A percentile compares a stretch with the other conserved stretches of the same genome.
These are phyloP conservation scores for Drosophila kurseongensis DNA, from an alignment of 1,140 invertebrate genomes.

Conservation along the genomic window DNA sequence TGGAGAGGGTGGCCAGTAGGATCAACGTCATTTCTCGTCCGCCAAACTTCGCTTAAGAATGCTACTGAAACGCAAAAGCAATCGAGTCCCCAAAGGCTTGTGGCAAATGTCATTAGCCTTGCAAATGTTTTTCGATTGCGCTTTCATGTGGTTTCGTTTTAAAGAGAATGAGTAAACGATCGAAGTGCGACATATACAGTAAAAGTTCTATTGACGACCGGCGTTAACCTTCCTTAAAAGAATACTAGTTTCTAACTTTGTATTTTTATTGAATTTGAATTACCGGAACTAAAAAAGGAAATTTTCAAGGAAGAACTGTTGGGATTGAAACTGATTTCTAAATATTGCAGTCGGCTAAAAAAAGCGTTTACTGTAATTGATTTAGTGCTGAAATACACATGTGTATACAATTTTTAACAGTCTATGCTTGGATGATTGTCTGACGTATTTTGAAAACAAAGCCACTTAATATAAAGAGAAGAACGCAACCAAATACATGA, in stretches of 20 bases:
- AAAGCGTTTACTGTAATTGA: not conserved
- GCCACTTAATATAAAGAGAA: slow-evolving; percentile 3
- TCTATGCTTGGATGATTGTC: slow-evolving; percentile 7
- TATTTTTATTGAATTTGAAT: too few relatives aligned
- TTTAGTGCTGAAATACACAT: not conserved
- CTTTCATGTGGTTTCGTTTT: slow-evolving; percentile 14
- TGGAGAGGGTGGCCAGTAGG: slow-evolving; percentile 51
- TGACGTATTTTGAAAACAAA: slow-evolving; percentile 12
- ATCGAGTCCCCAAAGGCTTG: slow-evolving; percentile 15
- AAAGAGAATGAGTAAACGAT: slow-evolving; percentile 10
- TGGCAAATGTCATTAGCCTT: slow-evolving; percentile 51
- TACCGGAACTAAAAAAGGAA: too few relatives aligned
- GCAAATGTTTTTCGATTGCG: slow-evolving; percentile 47
- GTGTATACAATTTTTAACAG: not conserved
- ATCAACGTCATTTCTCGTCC: slow-evolving; percentile 54
- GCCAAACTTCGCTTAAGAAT: slow-evolving; percentile 49
- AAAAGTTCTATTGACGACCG: not conserved
- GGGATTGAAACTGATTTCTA: too few relatives aligned
- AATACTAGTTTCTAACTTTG: too few relatives aligned
- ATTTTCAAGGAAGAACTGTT: too few relatives aligned
- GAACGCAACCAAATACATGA: not conserved
- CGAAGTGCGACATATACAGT: slow-evolving; percentile 24
- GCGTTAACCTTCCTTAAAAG: too few relatives aligned
- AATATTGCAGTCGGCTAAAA: too few relatives aligned
- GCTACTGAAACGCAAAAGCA: slow-evolving; percentile 53